phyloP scores from a whole-genome alignment of 1,140 invertebrate species.

The Drosophila ogumai region DNA sequence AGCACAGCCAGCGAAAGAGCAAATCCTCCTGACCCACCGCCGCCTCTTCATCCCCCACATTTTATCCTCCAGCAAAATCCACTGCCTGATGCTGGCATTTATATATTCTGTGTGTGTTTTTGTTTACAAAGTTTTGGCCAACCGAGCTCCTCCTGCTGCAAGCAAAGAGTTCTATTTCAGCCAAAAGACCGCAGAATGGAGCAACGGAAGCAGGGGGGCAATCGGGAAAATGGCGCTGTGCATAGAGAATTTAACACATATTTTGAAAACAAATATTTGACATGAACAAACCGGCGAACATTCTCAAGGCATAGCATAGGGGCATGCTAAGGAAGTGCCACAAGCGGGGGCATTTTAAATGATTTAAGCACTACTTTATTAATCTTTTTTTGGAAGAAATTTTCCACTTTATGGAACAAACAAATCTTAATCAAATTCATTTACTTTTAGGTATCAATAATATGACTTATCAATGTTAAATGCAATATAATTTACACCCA shows the following conservation, averaged over 20 bases:
- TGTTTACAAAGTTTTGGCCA: conserved; percentile 69
- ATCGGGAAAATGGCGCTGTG: conserved; percentile 17
- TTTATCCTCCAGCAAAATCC: conserved; percentile 27
- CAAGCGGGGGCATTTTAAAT: neutral
- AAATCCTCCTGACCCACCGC: conserved; percentile 24
- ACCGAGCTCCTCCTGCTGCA: conserved; percentile 35
- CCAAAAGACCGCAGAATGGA: conserved; percentile 45
- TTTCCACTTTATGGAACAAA: too few species aligned
- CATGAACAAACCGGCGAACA: conserved; percentile 50
- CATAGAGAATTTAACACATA: conserved; percentile 71
- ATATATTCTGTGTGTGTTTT: conserved; percentile 58
- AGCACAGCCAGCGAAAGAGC: conserved; percentile 40
- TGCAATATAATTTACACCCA: neutral
- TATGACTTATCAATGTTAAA: neutral
- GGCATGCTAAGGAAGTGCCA: conserved; percentile 13
- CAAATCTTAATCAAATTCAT: too few species aligned
- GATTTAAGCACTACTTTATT: too few species aligned
- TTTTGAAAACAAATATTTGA: conserved; percentile 75
- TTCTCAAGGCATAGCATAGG: neutral
- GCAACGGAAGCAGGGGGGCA: neutral
- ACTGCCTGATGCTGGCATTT: conserved; percentile 53
- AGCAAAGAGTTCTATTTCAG: conserved; percentile 37
- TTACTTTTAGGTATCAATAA: neutral
- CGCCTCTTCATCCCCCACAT: neutral
- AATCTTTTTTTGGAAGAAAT: too few species aligned